phyloP scores from a whole-genome alignment of 2,113 vertebrate genomes.

The Hippocampus abdominalis region DNA sequence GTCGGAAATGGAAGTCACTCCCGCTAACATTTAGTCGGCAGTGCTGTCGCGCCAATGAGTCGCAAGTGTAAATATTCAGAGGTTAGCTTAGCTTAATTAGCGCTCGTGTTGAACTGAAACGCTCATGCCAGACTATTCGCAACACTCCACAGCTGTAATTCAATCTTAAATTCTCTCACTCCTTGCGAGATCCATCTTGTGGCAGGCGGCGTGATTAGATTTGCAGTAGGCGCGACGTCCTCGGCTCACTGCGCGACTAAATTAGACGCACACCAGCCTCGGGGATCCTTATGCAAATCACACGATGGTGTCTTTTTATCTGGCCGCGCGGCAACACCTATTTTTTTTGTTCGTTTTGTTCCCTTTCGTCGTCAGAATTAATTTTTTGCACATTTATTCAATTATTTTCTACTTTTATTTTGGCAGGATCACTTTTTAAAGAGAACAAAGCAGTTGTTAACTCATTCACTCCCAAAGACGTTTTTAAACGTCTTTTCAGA shows the following conservation, averaged over 20 bases:
- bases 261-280: conserved; percentile 19
- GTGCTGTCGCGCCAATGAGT: too few relatives aligned
- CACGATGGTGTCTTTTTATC: conserved; percentile 13
- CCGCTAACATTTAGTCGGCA: too few relatives aligned
- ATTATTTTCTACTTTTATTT: background rate
- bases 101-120: too few relatives aligned
- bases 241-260: conserved; percentile 38
- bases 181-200: conserved; percentile 11
- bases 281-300: conserved; percentile 17
- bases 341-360: conserved; percentile 12
- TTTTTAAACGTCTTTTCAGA: too few relatives aligned
- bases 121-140: too few relatives aligned
- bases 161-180: conserved; percentile 3
- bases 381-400: conserved; percentile 20
- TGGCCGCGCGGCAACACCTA: background rate
- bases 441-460: background rate
- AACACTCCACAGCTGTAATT: too few relatives aligned
- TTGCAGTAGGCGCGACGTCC: conserved; percentile 18
- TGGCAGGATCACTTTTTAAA: conserved; percentile 10
- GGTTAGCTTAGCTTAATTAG: too few relatives aligned
- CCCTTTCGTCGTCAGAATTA: background rate
- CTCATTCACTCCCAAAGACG: too few relatives aligned
- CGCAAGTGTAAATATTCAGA: too few relatives aligned
- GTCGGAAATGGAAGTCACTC: too few relatives aligned
- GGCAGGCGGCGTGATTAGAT: conserved; percentile 14